phyloP scores from a whole-genome alignment of 2,888 invertebrate genomes.

The Siphonodentalium dalli region DNA sequence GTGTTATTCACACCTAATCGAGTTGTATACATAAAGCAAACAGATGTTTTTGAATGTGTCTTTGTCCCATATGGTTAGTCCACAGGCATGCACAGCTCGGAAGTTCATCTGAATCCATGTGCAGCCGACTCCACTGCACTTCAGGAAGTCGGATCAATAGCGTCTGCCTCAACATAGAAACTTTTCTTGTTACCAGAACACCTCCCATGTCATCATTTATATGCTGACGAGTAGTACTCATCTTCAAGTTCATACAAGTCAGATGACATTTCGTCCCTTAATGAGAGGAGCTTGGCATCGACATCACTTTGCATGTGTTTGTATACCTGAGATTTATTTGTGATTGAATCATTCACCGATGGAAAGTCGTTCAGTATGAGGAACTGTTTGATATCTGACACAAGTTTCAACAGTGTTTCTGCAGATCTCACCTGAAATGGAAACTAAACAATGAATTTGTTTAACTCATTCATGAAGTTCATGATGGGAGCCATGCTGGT shows the following conservation, averaged over 20 bases:
- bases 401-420: slow-evolving; percentile 95
- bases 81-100: too few species aligned
- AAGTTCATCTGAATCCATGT: too few species aligned
- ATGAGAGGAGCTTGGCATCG: slow-evolving; percentile 89
- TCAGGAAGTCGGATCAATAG: too few species aligned
- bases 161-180: too few species aligned
- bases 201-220: too few species aligned
- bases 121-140: too few species aligned
- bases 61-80: too few species aligned
- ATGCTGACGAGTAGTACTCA: slow-evolving; percentile 77
- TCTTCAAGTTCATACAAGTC: slow-evolving; percentile 92
- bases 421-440: slow-evolving; percentile 81
- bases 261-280: slow-evolving; percentile 93
- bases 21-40: too few species aligned
- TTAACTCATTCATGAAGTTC: background rate
- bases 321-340: slow-evolving; percentile 89
- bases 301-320: slow-evolving; percentile 89
- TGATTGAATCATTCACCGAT: slow-evolving; percentile 95
- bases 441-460: background rate
- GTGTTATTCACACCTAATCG: too few species aligned
- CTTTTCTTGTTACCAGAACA: too few species aligned
- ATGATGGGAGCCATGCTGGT: too few species aligned
- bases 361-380: slow-evolving; percentile 97
- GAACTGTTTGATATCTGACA: slow-evolving; percentile 97
- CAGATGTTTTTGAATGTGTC: too few species aligned